A percentile compares a stretch with the other conserved stretches of the same genome.
Conservation (phyloP, 2,888 invertebrate species). For the Dryadula phaetusa region DNA sequence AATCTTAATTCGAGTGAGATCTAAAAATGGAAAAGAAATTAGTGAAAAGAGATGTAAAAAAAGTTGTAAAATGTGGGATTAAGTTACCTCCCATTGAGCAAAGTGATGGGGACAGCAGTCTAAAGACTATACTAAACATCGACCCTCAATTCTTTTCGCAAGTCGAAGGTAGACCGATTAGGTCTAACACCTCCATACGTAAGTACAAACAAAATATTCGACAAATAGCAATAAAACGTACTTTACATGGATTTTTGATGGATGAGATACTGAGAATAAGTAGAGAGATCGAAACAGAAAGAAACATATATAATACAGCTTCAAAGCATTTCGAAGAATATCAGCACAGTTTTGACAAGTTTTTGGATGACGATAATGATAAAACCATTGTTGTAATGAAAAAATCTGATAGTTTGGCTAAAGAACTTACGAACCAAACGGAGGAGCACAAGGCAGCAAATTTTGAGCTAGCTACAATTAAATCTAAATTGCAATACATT, state of each 20-base stretch:
- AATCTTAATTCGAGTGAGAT: not conserved
- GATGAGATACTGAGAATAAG: constrained; percentile 76
- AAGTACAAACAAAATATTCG: constrained; percentile 83
- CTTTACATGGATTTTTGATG: constrained; percentile 65
- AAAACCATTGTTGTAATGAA: constrained; percentile 78
- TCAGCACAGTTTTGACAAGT: constrained; percentile 76
- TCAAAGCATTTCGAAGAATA: constrained; percentile 73
- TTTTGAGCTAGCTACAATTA: constrained; percentile 71
- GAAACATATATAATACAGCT: constrained; percentile 65
- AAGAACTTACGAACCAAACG: constrained; percentile 66
- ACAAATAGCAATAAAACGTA: constrained; percentile 69
- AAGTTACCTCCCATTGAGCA: constrained; percentile 73
- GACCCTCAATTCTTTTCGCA: constrained; percentile 86
- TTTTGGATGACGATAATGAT: constrained; percentile 75
- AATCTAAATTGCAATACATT: constrained; percentile 75
- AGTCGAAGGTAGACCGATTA: constrained; percentile 85
- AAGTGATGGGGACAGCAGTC: constrained; percentile 50
- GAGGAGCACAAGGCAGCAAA: constrained; percentile 72
- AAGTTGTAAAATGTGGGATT: constrained; percentile 59
- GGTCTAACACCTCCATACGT: constrained; percentile 79
- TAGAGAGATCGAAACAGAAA: constrained; percentile 71
- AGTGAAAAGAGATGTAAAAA: constrained; percentile 58
- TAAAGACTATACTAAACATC: constrained; percentile 84
- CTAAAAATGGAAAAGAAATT: constrained; percentile 54
- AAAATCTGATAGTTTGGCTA: constrained; percentile 72